Conservation (phyloP, 1,140 invertebrate species). For the Panagrolaimus sp. region DNA sequence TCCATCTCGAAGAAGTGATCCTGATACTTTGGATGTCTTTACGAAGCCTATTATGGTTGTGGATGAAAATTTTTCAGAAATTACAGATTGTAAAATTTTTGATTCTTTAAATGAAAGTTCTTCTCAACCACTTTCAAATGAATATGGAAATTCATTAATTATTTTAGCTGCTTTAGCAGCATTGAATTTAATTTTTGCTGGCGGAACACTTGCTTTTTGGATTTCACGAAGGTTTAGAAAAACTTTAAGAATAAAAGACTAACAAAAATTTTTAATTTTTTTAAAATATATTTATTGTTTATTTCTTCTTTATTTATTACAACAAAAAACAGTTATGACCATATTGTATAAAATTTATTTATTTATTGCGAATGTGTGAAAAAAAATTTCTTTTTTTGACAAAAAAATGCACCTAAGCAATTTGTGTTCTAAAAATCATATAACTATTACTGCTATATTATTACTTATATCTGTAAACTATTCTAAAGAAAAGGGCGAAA, state of each 20-base stretch:
- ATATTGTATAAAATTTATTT: no score
- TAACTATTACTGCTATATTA: no score
- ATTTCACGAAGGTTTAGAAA: neutral
- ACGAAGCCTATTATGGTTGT: conserved; percentile 48
- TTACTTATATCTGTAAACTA: no score
- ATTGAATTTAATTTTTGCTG: conserved; percentile 16
- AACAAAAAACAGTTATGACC: no score
- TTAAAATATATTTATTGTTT: conserved; percentile 10
- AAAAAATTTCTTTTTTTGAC: no score
- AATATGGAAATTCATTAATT: conserved; percentile 1
- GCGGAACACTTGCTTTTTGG: neutral
- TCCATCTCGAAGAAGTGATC: conserved; percentile 23
- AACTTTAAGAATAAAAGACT: conserved; percentile 12
- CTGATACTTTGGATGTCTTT: conserved; percentile 42
- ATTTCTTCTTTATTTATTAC: no score
- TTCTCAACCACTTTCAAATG: neutral
- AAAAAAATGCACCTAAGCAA: no score
- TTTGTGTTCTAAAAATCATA: no score
- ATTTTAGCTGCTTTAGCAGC: conserved; percentile 12
- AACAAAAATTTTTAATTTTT: neutral
- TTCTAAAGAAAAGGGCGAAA: no score
- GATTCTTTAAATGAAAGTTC: neutral
- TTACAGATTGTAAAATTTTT: conserved; percentile 33
- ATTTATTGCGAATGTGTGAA: no score
- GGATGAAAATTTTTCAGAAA: conserved; percentile 42